Conservation (phyloP, 2,888 invertebrate genomes). For the Agonopterix alstromeriana region DNA sequence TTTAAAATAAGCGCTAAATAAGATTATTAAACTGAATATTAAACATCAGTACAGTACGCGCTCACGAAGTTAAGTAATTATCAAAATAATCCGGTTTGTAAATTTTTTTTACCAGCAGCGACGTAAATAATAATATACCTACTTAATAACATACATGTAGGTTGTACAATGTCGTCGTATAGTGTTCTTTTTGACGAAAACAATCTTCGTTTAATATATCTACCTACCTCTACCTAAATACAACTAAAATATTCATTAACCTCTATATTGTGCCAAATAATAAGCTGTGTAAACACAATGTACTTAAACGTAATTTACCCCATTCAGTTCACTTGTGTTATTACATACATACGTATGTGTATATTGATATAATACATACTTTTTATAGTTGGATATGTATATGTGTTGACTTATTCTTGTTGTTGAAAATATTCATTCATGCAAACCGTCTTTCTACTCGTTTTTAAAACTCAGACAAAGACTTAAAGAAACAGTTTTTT, state of each 20-base stretch:
- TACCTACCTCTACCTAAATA: not conserved
- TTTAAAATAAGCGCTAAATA: too few relatives aligned
- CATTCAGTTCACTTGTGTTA: not conserved
- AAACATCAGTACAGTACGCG: too few relatives aligned
- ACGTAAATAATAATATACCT: too few relatives aligned
- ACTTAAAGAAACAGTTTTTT: too few relatives aligned
- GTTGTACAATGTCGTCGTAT: not conserved
- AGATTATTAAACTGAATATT: too few relatives aligned
- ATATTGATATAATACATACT: not conserved
- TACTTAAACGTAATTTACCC: not conserved
- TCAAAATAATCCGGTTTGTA: too few relatives aligned
- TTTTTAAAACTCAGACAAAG: not conserved
- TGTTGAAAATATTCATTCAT: conserved; percentile 1
- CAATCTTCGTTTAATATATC: not conserved
- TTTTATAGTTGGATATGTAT: not conserved
- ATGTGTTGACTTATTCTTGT: not conserved
- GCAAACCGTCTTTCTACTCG: too few relatives aligned
- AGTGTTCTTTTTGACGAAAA: not conserved
- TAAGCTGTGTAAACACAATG: conserved; percentile 22
- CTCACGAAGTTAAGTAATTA: too few relatives aligned
- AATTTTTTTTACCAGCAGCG: too few relatives aligned
- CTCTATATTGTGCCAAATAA: conserved; percentile 16
- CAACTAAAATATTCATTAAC: conserved; percentile 6
- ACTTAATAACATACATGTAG: too few relatives aligned
- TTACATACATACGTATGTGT: not conserved